Percentiles rank a stretch among this genome's conserved stretches.
Conservation (phyloP, 2,113 vertebrate species). For the Triplophysa tibetana region DNA sequence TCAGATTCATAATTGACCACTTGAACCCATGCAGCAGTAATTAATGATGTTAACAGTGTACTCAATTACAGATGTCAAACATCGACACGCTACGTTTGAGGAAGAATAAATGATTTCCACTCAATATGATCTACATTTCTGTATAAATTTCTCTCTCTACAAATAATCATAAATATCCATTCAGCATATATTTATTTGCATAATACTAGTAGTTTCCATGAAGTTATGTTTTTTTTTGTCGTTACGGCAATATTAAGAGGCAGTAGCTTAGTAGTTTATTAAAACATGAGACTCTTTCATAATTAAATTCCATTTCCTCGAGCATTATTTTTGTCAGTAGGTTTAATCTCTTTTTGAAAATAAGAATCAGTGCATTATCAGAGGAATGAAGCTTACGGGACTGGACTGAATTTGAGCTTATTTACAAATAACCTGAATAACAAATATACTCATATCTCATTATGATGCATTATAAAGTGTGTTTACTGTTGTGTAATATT, state of each 20-base stretch:
- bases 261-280: constrained; percentile 45
- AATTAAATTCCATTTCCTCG: constrained; percentile 45
- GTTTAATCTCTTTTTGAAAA: constrained; percentile 44
- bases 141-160: no score
- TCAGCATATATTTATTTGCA: neutral
- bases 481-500: neutral
- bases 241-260: neutral
- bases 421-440: neutral
- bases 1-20: constrained; percentile 22
- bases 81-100: neutral
- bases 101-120: neutral
- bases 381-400: neutral
- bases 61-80: constrained; percentile 10
- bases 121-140: neutral
- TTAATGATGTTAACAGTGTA: constrained; percentile 16
- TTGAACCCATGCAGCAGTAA: constrained; percentile 31
- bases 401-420: neutral
- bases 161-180: neutral
- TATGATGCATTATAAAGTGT: neutral
- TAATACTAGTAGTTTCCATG: neutral
- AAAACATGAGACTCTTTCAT: constrained; percentile 35
- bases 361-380: constrained; percentile 7
- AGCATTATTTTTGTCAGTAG: constrained; percentile 31
- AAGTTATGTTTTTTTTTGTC: neutral
- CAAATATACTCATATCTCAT: neutral